Base-by-base conservation (phyloP, 2,113 vertebrate species). In the Lophochroa leadbeateri region DNA sequence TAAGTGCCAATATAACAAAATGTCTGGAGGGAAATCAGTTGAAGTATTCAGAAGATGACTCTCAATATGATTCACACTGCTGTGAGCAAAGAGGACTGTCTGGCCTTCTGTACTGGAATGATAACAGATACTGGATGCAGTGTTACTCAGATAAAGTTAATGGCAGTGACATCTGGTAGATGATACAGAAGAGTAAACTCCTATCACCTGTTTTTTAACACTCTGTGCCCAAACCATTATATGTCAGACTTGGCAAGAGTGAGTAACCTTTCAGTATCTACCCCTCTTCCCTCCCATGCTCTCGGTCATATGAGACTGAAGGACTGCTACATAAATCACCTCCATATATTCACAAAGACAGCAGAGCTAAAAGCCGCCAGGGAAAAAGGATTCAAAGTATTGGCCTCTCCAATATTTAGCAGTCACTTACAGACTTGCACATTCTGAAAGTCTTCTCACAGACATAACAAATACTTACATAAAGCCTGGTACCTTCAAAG, bases 101-200 rank as follows among this genome's bases (percentile, higher is more conserved):
- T 97, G 76, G 79, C 57, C 80, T 84, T 93, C 92, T 96, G 95
- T 79, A 94, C 65, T 21, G 52, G 33, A 94, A 77, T 79, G 96
- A 94, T 95, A 96, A 97, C 86, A 89, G 72, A 94, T 86, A 96
- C 20, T 90, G 88, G 86, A 82, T 82, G 91, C 86, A 92, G 69
- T 64, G 74, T 84, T 89, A 92, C 92, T 71, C 77, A 92, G 94
- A 96, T 93, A 92, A 94, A 97, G 95, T 84, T 95, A 95, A 95
- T 94, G 87, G 77, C 77, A 92, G 74, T 93, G 86, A 92, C 90
- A 96, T 92, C 86, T 95, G 94, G 44, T 78, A 90, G 72, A 79
- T 82, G 92, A 96, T 88, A 96, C 76, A 94, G 88, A 90, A 39
- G 10, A 92, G n/a, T 74, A 95, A 95, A 87, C 86, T 94, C 95